Conservation (phyloP, 2,113 vertebrate genomes). For the Colinus virginianus region DNA sequence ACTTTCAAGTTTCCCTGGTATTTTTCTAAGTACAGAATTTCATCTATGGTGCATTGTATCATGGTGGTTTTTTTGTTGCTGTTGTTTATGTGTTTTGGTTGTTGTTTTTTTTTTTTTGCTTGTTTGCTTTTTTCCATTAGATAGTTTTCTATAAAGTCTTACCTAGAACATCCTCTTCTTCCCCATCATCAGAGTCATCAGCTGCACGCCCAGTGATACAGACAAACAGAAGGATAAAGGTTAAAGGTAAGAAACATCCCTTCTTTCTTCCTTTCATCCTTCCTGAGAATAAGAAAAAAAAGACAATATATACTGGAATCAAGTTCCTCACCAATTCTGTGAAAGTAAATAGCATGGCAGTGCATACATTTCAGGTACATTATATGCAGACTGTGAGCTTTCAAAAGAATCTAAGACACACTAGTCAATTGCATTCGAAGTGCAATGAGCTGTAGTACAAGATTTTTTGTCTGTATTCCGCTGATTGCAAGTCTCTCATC, state of each 20-base stretch:
- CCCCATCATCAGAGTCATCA: neutral
- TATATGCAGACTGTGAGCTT: neutral
- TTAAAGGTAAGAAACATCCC: neutral
- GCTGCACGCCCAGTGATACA: neutral
- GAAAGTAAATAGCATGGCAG: neutral
- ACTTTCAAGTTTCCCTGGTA: neutral
- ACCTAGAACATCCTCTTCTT: conserved; percentile 49
- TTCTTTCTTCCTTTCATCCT: conserved; percentile 57
- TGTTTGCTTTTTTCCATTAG: neutral
- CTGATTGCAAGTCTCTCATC: neutral
- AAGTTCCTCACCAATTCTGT: neutral
- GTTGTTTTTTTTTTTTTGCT: too few species aligned
- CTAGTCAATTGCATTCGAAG: neutral
- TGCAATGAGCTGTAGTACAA: neutral
- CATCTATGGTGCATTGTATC: neutral
- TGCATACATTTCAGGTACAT: accelerated
- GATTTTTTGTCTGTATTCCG: neutral
- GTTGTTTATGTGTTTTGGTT: too few species aligned
- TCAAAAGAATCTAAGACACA: neutral
- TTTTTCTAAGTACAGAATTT: neutral
- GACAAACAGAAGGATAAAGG: conserved; percentile 44
- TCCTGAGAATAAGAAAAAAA: conserved; percentile 57
- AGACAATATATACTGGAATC: neutral
- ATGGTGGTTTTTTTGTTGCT: neutral
- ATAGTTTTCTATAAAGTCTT: conserved; percentile 3